These are phyloP conservation scores for Myotis myotis DNA, from an alignment of 2,797 vertebrate species.

Conservation along the genomic window DNA sequence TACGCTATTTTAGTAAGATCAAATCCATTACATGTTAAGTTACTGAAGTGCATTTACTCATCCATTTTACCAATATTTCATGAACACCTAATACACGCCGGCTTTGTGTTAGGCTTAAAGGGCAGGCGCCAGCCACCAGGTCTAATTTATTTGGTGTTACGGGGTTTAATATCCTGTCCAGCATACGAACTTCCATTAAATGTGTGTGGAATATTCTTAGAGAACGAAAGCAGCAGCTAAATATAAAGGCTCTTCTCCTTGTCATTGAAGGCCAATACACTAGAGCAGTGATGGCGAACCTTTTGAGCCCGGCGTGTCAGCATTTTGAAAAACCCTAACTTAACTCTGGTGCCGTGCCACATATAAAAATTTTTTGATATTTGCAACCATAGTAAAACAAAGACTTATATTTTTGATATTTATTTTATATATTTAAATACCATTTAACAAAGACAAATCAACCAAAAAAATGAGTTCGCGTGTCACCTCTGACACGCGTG, in stretches of 20 bases:
- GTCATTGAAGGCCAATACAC: neutral
- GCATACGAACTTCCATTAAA: neutral
- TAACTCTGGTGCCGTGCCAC: too few relatives aligned
- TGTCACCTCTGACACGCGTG: too few relatives aligned
- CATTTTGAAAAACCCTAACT: too few relatives aligned
- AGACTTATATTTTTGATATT: too few relatives aligned
- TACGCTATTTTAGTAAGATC: neutral
- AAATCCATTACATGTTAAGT: conserved; percentile 9
- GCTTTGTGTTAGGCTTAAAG: neutral
- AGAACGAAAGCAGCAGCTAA: neutral
- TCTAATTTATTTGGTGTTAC: neutral
- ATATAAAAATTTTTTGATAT: too few relatives aligned
- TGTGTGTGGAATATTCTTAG: neutral
- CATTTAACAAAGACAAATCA: too few relatives aligned
- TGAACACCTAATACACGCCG: neutral
- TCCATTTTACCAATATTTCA: neutral
- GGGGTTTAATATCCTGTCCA: neutral
- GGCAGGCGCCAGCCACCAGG: neutral
- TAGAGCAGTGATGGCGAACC: too few relatives aligned
- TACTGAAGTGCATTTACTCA: neutral
- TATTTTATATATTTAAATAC: too few relatives aligned
- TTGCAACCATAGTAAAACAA: too few relatives aligned
- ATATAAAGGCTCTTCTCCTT: neutral
- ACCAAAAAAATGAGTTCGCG: too few relatives aligned
- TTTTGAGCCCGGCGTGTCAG: too few relatives aligned